These are phyloP conservation scores for Denticeps clupeoides DNA, from an alignment of 2,797 vertebrate genomes.

Conservation along the genomic window DNA sequence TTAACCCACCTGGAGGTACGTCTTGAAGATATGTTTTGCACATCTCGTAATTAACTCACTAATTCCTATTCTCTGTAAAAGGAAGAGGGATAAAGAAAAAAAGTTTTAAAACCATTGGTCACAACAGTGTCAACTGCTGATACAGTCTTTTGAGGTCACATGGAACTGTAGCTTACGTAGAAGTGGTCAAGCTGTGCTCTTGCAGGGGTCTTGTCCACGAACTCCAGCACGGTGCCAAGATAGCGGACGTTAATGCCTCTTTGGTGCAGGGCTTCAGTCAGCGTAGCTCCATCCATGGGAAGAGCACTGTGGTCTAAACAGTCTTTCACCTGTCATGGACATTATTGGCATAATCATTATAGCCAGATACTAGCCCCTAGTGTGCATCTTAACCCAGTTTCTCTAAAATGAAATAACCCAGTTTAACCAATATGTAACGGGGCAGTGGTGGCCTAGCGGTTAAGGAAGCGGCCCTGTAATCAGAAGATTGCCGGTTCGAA, in stretches of 20 bases:
- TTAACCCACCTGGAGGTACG: constrained; percentile 82
- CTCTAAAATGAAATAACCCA: no score
- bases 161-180: constrained; percentile 63
- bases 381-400: no score
- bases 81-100: no score
- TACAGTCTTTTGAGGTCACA: not conserved
- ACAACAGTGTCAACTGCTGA: no score
- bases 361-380: no score
- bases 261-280: constrained; percentile 89
- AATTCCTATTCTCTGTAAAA: constrained; percentile 83
- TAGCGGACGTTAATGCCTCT: constrained; percentile 94
- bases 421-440: no score
- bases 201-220: constrained; percentile 74
- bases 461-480: no score
- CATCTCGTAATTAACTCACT: constrained; percentile 91
- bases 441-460: no score
- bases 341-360: no score
- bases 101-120: no score
- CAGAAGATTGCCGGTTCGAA: no score
- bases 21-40: constrained; percentile 97
- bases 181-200: constrained; percentile 83
- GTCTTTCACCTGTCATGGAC: constrained; percentile 97
- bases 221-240: constrained; percentile 77
- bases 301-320: constrained; percentile 86
- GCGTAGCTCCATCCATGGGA: constrained; percentile 87